Conservation (phyloP, 2,888 invertebrate species). For the Drosophila mimica region DNA sequence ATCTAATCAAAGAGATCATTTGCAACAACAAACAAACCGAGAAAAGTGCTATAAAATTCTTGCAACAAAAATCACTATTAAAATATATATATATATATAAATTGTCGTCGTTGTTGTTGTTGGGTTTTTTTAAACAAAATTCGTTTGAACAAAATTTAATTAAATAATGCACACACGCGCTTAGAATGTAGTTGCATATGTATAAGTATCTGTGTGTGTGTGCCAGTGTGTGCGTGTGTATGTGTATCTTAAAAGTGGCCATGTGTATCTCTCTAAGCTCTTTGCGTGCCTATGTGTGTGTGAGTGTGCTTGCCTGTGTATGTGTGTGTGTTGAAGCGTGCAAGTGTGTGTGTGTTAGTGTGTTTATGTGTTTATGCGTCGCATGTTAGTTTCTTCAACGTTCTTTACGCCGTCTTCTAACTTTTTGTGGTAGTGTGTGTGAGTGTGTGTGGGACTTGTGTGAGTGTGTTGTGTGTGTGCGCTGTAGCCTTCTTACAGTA, state of each 20-base stretch:
- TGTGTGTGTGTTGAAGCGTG: constrained; percentile 12
- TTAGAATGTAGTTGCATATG: constrained; percentile 20
- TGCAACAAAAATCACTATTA: constrained; percentile 21
- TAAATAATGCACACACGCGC: constrained; percentile 67
- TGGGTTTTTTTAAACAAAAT: constrained; percentile 16
- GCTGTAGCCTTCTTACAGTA: constrained; percentile 24
- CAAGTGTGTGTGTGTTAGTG: constrained; percentile 27
- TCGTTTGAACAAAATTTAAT: constrained; percentile 52
- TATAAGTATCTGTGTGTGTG: constrained; percentile 12
- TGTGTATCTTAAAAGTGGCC: constrained; percentile 26
- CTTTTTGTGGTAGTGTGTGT: constrained; percentile 24
- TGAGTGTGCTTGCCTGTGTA: constrained; percentile 2
- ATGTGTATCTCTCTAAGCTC: constrained; percentile 60
- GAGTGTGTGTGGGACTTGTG: constrained; percentile 18
- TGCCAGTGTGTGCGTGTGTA: constrained; percentile 1
- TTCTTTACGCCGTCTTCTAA: constrained; percentile 62
- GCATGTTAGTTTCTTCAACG: constrained; percentile 68
- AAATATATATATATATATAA: constrained; percentile 5
- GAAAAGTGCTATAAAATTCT: constrained; percentile 37
- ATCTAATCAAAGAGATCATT: constrained; percentile 37
- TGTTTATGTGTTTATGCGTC: constrained; percentile 49
- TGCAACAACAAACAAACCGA: constrained; percentile 4
- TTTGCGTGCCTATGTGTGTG: constrained; percentile 12
- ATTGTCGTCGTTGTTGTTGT: constrained; percentile 51
- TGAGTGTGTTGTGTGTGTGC: constrained; percentile 34